Conservation (phyloP, 2,113 vertebrate species). For the Myiopsitta monachus region DNA sequence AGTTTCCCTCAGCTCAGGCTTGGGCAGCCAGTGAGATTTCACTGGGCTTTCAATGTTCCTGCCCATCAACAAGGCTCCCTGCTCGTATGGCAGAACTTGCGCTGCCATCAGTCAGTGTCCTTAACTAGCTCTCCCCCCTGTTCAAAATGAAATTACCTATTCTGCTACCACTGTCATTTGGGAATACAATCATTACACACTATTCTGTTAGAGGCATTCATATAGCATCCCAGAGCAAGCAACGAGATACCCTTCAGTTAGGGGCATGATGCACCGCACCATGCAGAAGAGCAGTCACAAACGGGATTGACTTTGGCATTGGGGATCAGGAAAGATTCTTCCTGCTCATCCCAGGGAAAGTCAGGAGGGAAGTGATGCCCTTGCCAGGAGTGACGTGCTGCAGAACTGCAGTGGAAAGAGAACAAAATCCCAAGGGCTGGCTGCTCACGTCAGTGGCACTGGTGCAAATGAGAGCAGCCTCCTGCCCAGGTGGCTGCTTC, state of each 20-base stretch:
- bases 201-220: background rate
- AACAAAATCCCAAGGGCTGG: background rate
- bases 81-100: background rate
- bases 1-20: background rate
- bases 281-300: fast-evolving
- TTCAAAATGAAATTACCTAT: background rate
- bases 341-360: background rate
- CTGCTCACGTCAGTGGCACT: background rate
- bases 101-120: background rate
- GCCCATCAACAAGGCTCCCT: background rate
- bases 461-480: background rate
- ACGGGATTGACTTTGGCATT: background rate
- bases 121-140: background rate
- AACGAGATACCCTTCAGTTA: background rate
- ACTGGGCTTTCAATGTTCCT: background rate
- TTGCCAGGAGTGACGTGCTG: background rate
- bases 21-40: background rate
- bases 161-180: background rate
- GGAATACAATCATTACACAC: fast-evolving
- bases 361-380: background rate
- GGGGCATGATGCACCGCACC: fast-evolving
- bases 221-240: background rate
- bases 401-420: background rate
- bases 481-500: background rate
- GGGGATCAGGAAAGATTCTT: background rate